phyloP scores from a whole-genome alignment of 2,113 vertebrate species.

The Dipodomys ordii region DNA sequence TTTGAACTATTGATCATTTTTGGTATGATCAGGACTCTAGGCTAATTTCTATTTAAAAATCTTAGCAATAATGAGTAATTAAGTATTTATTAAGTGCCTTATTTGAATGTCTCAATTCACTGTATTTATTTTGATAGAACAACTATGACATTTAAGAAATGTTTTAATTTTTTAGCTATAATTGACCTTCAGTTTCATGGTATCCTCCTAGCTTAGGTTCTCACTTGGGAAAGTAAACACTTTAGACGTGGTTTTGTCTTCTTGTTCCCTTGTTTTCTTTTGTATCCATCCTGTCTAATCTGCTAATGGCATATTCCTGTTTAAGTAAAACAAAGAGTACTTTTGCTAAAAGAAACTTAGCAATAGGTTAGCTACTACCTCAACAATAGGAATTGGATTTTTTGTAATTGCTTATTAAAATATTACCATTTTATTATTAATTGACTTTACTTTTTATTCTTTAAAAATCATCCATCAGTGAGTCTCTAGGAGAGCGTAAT shows the following conservation, averaged over 20 bases:
- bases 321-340: neutral
- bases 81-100: neutral
- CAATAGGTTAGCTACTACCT: neutral
- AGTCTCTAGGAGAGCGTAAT: neutral
- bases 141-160: neutral
- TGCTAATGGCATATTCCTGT: neutral
- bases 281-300: neutral
- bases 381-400: constrained; percentile 6
- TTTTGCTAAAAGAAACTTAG: constrained; percentile 22
- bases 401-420: neutral
- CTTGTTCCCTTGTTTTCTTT: neutral
- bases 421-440: neutral
- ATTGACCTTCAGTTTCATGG: neutral
- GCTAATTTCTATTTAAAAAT: constrained; percentile 6
- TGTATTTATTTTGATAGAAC: neutral
- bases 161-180: constrained; percentile 9
- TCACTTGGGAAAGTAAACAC: neutral
- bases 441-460: neutral
- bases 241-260: neutral
- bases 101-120: neutral
- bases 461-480: neutral
- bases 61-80: constrained; percentile 24
- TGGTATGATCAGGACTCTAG: neutral
- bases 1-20: neutral
- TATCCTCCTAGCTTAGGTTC: neutral